phyloP scores from a whole-genome alignment of 2,888 invertebrate genomes.

The Zygothrica quintamaculata region DNA sequence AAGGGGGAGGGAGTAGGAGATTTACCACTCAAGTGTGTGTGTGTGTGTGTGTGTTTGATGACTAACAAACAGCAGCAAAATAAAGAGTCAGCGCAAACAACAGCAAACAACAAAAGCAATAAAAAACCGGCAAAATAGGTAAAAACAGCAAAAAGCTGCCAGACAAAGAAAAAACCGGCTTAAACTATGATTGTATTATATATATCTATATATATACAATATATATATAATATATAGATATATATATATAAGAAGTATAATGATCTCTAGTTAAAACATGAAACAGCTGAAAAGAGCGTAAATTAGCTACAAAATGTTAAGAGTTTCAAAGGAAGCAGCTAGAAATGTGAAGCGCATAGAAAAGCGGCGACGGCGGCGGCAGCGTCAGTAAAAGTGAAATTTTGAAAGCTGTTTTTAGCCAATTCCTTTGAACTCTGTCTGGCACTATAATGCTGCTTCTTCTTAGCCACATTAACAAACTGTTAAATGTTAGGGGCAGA shows the following conservation, averaged over 20 bases:
- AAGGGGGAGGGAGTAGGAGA: slow-evolving; percentile 18
- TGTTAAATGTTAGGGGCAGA: no score
- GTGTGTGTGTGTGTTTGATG: slow-evolving; percentile 42
- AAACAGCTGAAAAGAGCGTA: background rate
- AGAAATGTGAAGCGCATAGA: slow-evolving; percentile 19
- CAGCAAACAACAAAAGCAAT: slow-evolving; percentile 50
- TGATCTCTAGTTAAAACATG: slow-evolving; percentile 28
- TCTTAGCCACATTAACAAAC: no score
- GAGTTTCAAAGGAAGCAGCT: slow-evolving; percentile 2
- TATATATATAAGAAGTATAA: slow-evolving; percentile 14
- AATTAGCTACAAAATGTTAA: background rate
- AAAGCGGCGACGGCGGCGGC: no score
- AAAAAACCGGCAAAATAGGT: slow-evolving; percentile 37
- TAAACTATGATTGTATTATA: slow-evolving; percentile 37
- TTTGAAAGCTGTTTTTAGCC: no score
- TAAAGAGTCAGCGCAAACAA: slow-evolving; percentile 25
- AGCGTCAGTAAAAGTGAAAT: slow-evolving; percentile 1
- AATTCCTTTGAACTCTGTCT: no score
- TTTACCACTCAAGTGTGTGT: slow-evolving; percentile 21
- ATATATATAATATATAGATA: background rate
- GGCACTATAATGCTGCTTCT: no score
- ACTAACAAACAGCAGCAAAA: slow-evolving; percentile 61
- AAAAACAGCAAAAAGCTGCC: slow-evolving; percentile 27
- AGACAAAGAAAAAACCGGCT: slow-evolving; percentile 68
- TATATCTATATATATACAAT: slow-evolving; percentile 14